These are phyloP conservation scores for Psilopogon haemacephalus DNA, from an alignment of 2,113 vertebrate genomes.

Conservation along the genomic window DNA sequence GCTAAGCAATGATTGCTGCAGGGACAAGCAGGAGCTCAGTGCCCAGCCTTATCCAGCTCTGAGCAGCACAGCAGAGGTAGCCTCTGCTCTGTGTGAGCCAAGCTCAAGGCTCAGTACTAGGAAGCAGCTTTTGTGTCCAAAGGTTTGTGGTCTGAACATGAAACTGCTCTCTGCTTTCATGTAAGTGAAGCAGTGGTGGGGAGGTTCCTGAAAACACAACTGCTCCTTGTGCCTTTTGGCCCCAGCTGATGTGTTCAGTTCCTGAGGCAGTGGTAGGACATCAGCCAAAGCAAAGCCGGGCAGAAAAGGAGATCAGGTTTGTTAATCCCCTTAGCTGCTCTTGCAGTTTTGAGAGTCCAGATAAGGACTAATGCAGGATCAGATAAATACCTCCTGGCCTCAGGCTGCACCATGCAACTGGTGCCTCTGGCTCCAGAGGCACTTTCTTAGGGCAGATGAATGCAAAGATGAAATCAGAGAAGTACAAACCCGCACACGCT, in stretches of 20 bases:
- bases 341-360: neutral
- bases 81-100: fast-evolving
- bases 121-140: neutral
- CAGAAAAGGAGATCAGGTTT: neutral
- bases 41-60: neutral
- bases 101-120: neutral
- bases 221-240: neutral
- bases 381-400: neutral
- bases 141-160: neutral
- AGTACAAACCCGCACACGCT: neutral
- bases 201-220: neutral
- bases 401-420: fast-evolving
- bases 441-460: neutral
- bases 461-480: neutral
- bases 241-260: neutral
- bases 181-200: neutral
- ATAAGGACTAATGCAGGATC: neutral
- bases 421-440: neutral
- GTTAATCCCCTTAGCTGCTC: neutral
- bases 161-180: neutral
- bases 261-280: neutral
- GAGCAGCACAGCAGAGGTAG: neutral
- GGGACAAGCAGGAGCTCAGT: neutral
- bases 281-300: neutral
- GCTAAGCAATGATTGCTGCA: neutral